Base-by-base conservation (phyloP, 2,888 invertebrate species). In the Dryadula phaetusa region DNA sequence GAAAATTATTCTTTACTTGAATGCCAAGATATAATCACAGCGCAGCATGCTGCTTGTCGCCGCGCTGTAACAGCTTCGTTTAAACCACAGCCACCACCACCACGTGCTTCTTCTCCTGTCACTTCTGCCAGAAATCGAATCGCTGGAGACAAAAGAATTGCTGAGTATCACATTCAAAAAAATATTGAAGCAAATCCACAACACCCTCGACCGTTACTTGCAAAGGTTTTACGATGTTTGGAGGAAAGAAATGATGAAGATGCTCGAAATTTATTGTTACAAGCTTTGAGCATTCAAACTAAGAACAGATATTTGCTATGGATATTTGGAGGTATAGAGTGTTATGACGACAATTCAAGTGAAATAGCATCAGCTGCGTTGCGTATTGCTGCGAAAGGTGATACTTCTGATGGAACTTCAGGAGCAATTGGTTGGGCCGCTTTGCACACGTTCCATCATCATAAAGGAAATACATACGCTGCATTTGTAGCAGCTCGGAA, bases 341-440 rank as follows among this genome's bases (percentile, higher is more conserved):
- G 82, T 76, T 78, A 86, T 71, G 82, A 84, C 76, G 85, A 77
- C 7, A 79, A 81, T 22, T 76, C 70, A 8, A 70, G 72, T 42
- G 76, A 80, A 42, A 69, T 75, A 64, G 85, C 88, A 2, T 76
- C 77, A 22, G 86, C 88, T 53, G 90, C 91, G 22, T 81, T 92
- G 64, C 83, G 82, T n/a, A 82, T 92, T 58, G 85, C 90, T 18
- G 84, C 85, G 1, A 90, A 85, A 71, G 88, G 90, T 8, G 85
- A 88, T 64, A 76, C 75, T 56, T 87, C 89, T 25, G 89, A 91
- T 66, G 90, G 90, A 2, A 86, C 83, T 40, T 80, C 84, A n/a
- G 86, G 83, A 71, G 81, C 87, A 1, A 88, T 92, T 56, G 89
- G 87, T 7, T 92, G 89, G 89, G 92, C 90, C 7, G 90, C 89